These are phyloP conservation scores for Peromyscus melanophrys DNA, from an alignment of 2,797 vertebrate species.

Conservation along the genomic window DNA sequence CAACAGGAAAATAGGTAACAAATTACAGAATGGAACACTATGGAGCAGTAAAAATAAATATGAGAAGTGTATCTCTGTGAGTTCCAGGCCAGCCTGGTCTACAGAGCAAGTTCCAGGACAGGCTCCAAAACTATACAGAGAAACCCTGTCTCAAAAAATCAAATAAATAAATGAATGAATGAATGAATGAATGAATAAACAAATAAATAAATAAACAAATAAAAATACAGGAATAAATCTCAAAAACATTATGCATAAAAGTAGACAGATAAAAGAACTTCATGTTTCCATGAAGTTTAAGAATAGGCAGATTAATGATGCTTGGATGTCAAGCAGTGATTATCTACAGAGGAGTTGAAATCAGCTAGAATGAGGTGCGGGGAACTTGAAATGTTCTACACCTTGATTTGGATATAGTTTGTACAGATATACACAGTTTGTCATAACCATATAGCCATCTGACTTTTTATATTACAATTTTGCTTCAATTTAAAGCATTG, in stretches of 20 bases:
- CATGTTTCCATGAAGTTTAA: neutral
- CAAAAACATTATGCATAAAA: neutral
- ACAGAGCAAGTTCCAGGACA: too few relatives aligned
- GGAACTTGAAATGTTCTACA: neutral
- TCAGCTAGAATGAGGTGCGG: neutral
- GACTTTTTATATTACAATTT: neutral
- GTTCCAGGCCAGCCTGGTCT: too few relatives aligned
- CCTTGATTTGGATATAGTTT: neutral
- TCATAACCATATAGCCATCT: neutral
- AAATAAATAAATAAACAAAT: neutral
- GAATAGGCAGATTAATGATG: neutral
- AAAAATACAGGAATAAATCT: neutral
- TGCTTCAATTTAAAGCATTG: neutral
- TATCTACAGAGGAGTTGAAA: neutral
- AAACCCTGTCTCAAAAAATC: too few relatives aligned
- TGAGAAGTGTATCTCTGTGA: too few relatives aligned
- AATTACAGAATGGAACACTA: neutral
- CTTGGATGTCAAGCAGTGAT: neutral
- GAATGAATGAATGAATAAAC: too few relatives aligned
- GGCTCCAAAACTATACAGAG: too few relatives aligned
- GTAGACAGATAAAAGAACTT: neutral
- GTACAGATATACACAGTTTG: neutral
- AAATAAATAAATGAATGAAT: too few relatives aligned
- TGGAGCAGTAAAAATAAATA: neutral
- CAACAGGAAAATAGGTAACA: neutral